Conservation (phyloP, 2,113 vertebrate species). For the Sialia sialis region DNA sequence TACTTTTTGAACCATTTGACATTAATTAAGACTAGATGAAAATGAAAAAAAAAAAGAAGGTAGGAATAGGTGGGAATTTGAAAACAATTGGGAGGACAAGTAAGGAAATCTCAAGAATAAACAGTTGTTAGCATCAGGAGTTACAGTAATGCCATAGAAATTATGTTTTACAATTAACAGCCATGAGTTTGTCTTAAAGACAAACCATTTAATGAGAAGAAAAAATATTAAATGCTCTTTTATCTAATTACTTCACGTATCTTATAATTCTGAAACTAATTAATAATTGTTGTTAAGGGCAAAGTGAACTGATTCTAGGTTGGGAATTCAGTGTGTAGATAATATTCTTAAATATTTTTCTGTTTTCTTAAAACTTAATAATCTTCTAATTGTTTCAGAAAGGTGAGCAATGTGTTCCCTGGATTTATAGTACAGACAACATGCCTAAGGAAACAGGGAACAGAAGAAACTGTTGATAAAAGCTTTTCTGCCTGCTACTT, state of each 20-base stretch:
- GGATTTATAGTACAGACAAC: not conserved
- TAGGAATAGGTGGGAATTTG: slow-evolving; percentile 66
- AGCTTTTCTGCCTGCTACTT: not conserved
- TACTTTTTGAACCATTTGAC: slow-evolving; percentile 6
- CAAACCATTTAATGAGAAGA: not conserved
- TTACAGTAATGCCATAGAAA: not conserved
- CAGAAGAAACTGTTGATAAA: not conserved
- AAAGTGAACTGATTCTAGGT: not conserved
- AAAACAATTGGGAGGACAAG: slow-evolving; percentile 55
- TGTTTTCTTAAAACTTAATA: not conserved
- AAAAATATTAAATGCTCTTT: not conserved
- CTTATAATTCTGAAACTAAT: not conserved
- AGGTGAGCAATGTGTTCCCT: not conserved
- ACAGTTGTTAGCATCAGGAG: not conserved
- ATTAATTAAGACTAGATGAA: slow-evolving; percentile 78
- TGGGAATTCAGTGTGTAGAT: not conserved
- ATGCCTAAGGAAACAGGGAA: not conserved
- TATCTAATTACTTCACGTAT: not conserved
- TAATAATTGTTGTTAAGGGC: not conserved
- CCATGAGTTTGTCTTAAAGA: not conserved
- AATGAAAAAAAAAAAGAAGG: slow-evolving; percentile 73
- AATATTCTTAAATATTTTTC: not conserved
- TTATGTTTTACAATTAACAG: not conserved
- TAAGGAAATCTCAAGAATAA: slow-evolving; percentile 57
- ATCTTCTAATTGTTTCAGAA: not conserved